phyloP scores from a whole-genome alignment of 1,140 invertebrate species.

The Lethrus apterus region DNA sequence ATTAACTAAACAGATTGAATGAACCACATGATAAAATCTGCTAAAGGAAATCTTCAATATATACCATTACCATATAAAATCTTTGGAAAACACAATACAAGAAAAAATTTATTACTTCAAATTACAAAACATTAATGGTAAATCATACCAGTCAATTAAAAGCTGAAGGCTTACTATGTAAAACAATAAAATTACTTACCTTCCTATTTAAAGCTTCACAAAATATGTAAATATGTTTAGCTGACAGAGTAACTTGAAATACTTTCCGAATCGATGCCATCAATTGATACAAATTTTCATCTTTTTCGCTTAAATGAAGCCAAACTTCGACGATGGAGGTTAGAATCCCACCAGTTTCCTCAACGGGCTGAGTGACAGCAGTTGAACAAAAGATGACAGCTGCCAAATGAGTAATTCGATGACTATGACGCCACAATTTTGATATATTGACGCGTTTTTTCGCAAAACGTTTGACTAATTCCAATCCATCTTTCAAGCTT shows the following conservation, averaged over 20 bases:
- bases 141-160: no score
- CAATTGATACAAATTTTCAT: constrained; percentile 13
- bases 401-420: constrained; percentile 32
- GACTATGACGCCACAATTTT: constrained; percentile 35
- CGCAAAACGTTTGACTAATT: constrained; percentile 35
- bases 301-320: constrained; percentile 19
- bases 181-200: constrained; percentile 21
- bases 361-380: constrained; percentile 32
- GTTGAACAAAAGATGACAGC: constrained; percentile 34
- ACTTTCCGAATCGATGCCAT: constrained; percentile 29
- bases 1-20: no score
- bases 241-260: constrained; percentile 33
- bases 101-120: no score
- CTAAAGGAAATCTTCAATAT: no score
- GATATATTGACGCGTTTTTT: constrained; percentile 37
- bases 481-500: constrained; percentile 30
- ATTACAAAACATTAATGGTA: no score
- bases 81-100: no score
- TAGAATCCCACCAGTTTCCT: constrained; percentile 27
- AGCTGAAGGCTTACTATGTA: no score
- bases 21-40: no score
- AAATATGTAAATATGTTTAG: constrained; percentile 33
- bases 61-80: no score
- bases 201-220: constrained; percentile 33
- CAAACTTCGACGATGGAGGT: constrained; percentile 28